These are phyloP conservation scores for Apantesis nais DNA, from an alignment of 2,888 invertebrate genomes.

Conservation along the genomic window DNA sequence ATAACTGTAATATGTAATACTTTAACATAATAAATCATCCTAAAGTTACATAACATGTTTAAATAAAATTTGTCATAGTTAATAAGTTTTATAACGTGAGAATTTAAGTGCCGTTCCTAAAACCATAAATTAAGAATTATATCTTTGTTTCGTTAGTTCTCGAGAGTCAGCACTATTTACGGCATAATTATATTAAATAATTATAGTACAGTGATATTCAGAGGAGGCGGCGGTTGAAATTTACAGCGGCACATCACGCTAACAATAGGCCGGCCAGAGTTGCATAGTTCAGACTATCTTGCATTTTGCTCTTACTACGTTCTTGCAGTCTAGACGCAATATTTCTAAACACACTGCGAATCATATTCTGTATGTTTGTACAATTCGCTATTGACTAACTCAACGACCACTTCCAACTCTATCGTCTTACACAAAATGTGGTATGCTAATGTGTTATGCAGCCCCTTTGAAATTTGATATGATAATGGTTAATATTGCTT, in stretches of 20 bases:
- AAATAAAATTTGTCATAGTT: constrained; percentile 31
- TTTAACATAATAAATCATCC: constrained; percentile 11
- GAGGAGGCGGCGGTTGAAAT: constrained; percentile 63
- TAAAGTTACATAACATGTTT: constrained; percentile 23
- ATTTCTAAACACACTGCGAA: constrained; percentile 69
- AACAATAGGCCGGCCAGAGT: constrained; percentile 76
- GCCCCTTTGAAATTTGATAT: constrained; percentile 12
- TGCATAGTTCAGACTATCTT: constrained; percentile 58
- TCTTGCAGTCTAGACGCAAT: constrained; percentile 81
- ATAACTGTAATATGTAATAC: background rate
- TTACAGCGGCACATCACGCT: constrained; percentile 76
- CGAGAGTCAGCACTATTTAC: constrained; percentile 65
- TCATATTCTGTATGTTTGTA: constrained; percentile 62
- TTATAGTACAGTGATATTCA: constrained; percentile 65
- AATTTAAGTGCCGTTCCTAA: constrained; percentile 41
- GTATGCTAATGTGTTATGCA: constrained; percentile 14
- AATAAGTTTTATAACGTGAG: constrained; percentile 25
- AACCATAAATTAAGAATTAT: constrained; percentile 54
- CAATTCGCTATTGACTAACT: constrained; percentile 30
- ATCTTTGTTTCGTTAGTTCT: constrained; percentile 54
- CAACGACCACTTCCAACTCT: constrained; percentile 7
- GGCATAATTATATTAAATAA: constrained; percentile 74
- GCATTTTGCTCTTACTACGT: constrained; percentile 75
- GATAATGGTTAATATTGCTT: constrained; percentile 27
- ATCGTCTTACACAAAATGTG: constrained; percentile 19